Conservation (phyloP, 2,797 vertebrate species). For the Anguilla anguilla region DNA sequence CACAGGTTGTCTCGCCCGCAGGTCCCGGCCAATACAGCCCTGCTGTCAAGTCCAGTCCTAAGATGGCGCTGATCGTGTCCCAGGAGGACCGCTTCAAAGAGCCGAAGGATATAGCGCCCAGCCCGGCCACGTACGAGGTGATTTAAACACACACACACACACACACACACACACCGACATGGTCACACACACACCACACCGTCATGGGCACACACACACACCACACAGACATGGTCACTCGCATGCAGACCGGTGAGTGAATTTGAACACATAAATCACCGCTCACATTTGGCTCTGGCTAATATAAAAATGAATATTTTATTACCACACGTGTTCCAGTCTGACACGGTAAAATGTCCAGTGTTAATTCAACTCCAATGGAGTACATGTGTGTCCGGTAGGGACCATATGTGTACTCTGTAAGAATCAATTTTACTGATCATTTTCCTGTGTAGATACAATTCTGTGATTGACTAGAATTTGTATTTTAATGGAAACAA, state of each 20-base stretch:
- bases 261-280: not conserved
- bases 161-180: not conserved
- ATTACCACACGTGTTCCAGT: not conserved
- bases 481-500: not conserved
- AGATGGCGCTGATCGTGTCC: slow-evolving; percentile 61
- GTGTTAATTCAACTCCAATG: too few relatives aligned
- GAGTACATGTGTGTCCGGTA: too few relatives aligned
- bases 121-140: slow-evolving; percentile 67
- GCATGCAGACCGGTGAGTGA: not conserved
- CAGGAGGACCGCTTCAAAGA: slow-evolving; percentile 66
- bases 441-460: not conserved
- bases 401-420: too few relatives aligned
- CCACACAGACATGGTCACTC: not conserved
- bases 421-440: too few relatives aligned
- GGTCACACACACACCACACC: too few relatives aligned
- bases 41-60: slow-evolving; percentile 52
- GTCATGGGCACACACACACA: not conserved
- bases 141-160: not conserved
- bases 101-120: slow-evolving; percentile 54
- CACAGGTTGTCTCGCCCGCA: slow-evolving; percentile 33
- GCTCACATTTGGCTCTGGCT: not conserved
- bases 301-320: not conserved
- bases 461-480: not conserved
- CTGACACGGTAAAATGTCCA: too few relatives aligned
- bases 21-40: slow-evolving; percentile 65